These are phyloP conservation scores for Kuschelorhynchus macadamiae DNA, from an alignment of 2,888 invertebrate genomes.

Conservation along the genomic window DNA sequence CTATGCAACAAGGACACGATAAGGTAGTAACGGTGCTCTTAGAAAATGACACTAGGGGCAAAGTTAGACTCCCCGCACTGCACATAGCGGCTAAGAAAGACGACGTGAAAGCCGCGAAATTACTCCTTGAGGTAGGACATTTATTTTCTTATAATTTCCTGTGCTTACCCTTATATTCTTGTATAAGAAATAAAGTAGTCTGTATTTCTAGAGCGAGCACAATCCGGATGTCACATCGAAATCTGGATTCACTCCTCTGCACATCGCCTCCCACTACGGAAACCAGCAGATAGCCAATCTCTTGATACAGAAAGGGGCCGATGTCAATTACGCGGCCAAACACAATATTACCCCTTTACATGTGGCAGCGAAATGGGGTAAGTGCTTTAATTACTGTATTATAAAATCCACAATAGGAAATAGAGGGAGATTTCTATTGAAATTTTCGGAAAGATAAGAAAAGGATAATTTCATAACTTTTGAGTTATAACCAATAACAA, in stretches of 20 bases:
- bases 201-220: slow-evolving; percentile 85
- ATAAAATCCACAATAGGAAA: too few species aligned
- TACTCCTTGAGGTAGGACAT: slow-evolving; percentile 86
- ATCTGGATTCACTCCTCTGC: slow-evolving; percentile 98
- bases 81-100: slow-evolving; percentile 95
- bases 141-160: too few species aligned
- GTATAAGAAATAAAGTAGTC: background rate
- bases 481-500: too few species aligned
- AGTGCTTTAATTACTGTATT: too few species aligned
- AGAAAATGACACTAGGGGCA: slow-evolving; percentile 97
- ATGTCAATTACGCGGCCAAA: slow-evolving; percentile 98
- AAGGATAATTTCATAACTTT: too few species aligned
- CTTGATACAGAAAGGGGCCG: slow-evolving; percentile 95
- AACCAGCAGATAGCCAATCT: slow-evolving; percentile 96
- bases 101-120: slow-evolving; percentile 97
- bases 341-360: slow-evolving; percentile 98
- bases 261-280: slow-evolving; percentile 99
- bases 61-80: slow-evolving; percentile 62
- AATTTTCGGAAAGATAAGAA: too few species aligned
- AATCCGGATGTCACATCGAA: slow-evolving; percentile 99
- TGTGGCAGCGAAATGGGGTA: slow-evolving; percentile 99
- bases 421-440: too few species aligned
- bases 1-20: slow-evolving; percentile 99
- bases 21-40: slow-evolving; percentile 97
- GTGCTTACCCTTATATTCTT: background rate